Evolutionary conservation across 2,113 vertebrate species (phyloP), one percentile per base, ranked within the genome.

Genomic region (Phaethornis superciliosus): DNA sequence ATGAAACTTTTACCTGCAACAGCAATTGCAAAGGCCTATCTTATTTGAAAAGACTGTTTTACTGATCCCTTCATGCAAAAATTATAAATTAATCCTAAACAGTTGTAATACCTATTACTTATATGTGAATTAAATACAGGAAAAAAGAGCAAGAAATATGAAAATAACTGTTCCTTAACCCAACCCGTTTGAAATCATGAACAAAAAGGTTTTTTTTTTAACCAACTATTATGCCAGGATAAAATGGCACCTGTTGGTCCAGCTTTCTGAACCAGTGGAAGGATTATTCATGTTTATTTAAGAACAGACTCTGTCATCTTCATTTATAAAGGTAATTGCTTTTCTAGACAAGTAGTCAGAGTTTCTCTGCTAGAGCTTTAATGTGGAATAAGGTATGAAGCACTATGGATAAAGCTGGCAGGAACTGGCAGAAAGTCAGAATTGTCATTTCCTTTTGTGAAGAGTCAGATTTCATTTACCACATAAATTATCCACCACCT

Each of bases 1-100:
- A 94, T 85, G 84, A 96, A 96, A 94, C 37, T 92, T 83, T 95
- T 40, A 40, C 95, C 96, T 69, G 89, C 46, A 97, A 69, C 74
- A 67, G 44, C 88, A 95, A 96, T 94, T 96, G 84, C 85, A 92
- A 64, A 79, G 56, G 51, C 74, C 82, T 80, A 83, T 74, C 58
- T 90, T 91, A 56, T 59, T 94, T 90, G 84, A 75, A 88, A 64
- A 89, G 81, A 46, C 72, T 77, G 71, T 74, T 81, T 65, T 59
- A 85, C 71, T 70, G 90, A 88, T 79, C 63, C 18, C 4, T 92
- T 96, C 80, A 85, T 32, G 58, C 51, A 95, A 94, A 91, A 97
- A 94, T 92, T 95, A 89, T 65, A 94, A 91, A 96, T 42, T 70
- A 81, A 94, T 95, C 67, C 87, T 85, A 81, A 95, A 71, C 80